Percentiles rank a stretch among this genome's conserved stretches.
phyloP scores from a whole-genome alignment of 2,113 vertebrate species.

The Odocoileus virginianus region DNA sequence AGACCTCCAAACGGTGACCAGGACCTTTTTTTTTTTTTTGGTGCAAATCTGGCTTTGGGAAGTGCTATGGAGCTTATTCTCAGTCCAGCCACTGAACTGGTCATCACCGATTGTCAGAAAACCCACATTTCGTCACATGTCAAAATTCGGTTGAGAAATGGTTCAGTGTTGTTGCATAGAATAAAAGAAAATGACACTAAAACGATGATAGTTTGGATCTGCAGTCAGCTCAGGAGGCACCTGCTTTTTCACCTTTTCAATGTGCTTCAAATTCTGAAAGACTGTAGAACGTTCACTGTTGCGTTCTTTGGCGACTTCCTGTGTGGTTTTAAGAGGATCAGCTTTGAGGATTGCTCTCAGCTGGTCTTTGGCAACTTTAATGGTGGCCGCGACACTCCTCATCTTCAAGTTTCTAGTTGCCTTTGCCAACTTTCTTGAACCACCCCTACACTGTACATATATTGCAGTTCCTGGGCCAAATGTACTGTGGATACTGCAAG shows the following conservation, averaged over 20 bases:
- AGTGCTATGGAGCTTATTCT: neutral
- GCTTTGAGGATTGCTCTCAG: neutral
- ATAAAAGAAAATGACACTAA: neutral
- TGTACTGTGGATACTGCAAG: neutral
- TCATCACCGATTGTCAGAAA: neutral
- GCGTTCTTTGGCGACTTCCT: neutral
- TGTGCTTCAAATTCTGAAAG: neutral
- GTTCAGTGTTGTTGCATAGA: neutral
- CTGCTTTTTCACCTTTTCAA: neutral
- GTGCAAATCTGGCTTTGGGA: neutral
- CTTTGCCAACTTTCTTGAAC: neutral
- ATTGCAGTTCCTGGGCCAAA: neutral
- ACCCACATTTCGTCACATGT: accelerated
- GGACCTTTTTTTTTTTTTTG: neutral
- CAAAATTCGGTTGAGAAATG: neutral
- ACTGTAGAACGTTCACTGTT: neutral
- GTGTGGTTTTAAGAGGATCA: neutral
- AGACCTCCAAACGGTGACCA: neutral
- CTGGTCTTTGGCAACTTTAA: neutral
- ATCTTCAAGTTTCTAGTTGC: neutral
- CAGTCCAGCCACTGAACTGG: neutral
- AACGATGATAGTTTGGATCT: neutral
- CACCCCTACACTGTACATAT: neutral
- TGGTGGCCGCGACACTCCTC: neutral
- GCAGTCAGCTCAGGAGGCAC: neutral